Base-by-base conservation (phyloP, 2,113 vertebrate species). In the Galemys pyrenaicus region DNA sequence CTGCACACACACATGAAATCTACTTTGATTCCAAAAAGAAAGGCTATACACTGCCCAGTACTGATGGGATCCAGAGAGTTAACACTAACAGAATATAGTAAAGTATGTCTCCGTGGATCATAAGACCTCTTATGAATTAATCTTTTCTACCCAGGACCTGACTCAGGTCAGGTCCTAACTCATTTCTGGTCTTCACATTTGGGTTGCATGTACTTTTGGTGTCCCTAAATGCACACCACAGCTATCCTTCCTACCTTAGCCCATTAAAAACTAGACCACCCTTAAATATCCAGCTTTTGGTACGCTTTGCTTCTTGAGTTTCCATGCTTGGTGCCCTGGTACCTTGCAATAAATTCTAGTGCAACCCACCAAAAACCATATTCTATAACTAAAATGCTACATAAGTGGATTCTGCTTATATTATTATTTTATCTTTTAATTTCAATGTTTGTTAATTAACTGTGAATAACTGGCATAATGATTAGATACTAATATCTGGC, bases 311-410 rank as follows among this genome's bases (percentile, higher is more conserved):
- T 26, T 77, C 71, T n/a, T 30, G 56, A 89, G 37, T 74, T 64
- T n/a, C 73, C 20, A 15, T 11, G 5, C 58, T 49, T 56, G 62
- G 24, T 22, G 2, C 3, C 4, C 12, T 64, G 46, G 44, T 6
- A n/a, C 20, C 67, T 88, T 35, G 60, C 2, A 64, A 75, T 20
- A 93, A 32, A 35, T 39, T 58, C 49, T 81, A 9, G 87, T 54
- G 91, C 9, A 9, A 51, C 24, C 84, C 39, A 89, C 4, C 74
- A 81, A 30, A 93, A 85, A 88, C 64, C 37, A n/a, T 24, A 41
- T 85, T 68, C 39, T 9, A 81, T 19, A 86, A 28, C 12, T 19
- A 71, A 95, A 90, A 51, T 24, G 10, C 16, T 74, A 86, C 41
- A 46, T 87, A 82, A 83, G 46, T 37, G 5, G 44, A 88, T 44